phyloP scores from a whole-genome alignment of 1,140 invertebrate species.

The roundworm (Caenorhabditis elegans) region DNA sequence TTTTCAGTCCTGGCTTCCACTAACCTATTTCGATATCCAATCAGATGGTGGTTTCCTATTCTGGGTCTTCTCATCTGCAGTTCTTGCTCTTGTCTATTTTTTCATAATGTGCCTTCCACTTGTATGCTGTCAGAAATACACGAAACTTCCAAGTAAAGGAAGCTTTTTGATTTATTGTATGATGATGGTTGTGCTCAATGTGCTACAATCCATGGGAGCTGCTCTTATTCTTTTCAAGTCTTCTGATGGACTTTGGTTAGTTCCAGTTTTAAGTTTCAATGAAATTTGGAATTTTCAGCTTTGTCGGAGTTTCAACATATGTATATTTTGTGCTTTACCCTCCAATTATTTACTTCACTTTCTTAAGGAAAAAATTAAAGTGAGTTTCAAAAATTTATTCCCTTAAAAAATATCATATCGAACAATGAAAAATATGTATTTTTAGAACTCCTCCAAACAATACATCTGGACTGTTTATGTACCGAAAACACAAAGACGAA shows the following conservation, averaged over 20 bases:
- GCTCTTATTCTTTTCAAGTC: constrained; percentile 37
- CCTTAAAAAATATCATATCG: neutral
- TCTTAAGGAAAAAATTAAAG: constrained; percentile 32
- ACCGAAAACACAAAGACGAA: constrained; percentile 44
- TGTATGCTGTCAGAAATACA: constrained; percentile 26
- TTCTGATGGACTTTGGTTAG: constrained; percentile 36
- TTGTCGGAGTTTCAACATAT: constrained; percentile 32
- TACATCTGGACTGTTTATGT: constrained; percentile 38
- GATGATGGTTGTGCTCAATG: constrained; percentile 20
- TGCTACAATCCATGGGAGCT: constrained; percentile 35
- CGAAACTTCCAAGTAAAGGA: constrained; percentile 39
- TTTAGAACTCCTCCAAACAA: constrained; percentile 1
- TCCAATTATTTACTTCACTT: constrained; percentile 43
- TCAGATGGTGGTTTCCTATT: constrained; percentile 36
- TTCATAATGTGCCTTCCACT: constrained; percentile 35
- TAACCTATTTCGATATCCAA: constrained; percentile 40
- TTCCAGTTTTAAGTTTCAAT: neutral
- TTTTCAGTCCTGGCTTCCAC: constrained; percentile 14
- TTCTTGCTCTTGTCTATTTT: constrained; percentile 35
- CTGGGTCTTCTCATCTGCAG: constrained; percentile 36
- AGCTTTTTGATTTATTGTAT: constrained; percentile 37
- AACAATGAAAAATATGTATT: neutral
- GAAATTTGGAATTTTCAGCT: neutral
- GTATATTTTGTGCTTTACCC: constrained; percentile 32
- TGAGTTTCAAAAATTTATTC: neutral